Base-by-base conservation (phyloP, 1,140 invertebrate genomes). In the Temnothorax curvispinosus region DNA sequence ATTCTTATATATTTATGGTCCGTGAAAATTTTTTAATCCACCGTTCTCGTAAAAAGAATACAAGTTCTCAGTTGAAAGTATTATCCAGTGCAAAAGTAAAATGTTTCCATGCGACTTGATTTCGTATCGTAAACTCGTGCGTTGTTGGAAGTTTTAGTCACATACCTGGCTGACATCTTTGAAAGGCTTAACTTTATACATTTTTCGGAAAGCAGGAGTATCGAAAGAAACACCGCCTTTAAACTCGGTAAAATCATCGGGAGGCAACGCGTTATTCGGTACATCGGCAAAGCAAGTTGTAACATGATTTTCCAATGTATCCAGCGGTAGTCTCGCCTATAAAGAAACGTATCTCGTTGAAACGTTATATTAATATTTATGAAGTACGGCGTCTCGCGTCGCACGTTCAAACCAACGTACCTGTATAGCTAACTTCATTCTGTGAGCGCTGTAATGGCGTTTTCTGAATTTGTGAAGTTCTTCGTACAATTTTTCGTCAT, bases 391-490 rank as follows among this genome's bases (percentile, higher is more conserved):
- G 27, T 38, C 11, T 44, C 21, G 8, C 27, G 27, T 67, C 0
- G 27, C 11, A 54, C 0, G 35, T 32, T 56, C 32, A 18, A 38
- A 38, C 11, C 15, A 35, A 84, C 78, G 71, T 78, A 97, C 96
- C 94, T 98, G 96, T 60, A 99, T 96, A 87, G 97, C 97, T 4
- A 99, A 92, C 56, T 97, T 98, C 98, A 99, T 99, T 84, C 98
- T 96, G 92, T 99, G 97, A 6, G 98, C 98, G 38, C 98, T 98
- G 92, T 99, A 99, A 94, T 98, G 97, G 58, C 97, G 95, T 89
- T 96, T 96, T 76, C 98, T 96, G 93, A 99, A 99, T 74, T 98
- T 96, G 86, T 98, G 97, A 2, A 99, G 94, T 11, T 96, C 95
- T 71, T 96, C 91, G 87, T 97, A 96, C 1, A 98, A 93, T 52